Base-by-base conservation (phyloP, 2,113 vertebrate species). In the Galbula dea region DNA sequence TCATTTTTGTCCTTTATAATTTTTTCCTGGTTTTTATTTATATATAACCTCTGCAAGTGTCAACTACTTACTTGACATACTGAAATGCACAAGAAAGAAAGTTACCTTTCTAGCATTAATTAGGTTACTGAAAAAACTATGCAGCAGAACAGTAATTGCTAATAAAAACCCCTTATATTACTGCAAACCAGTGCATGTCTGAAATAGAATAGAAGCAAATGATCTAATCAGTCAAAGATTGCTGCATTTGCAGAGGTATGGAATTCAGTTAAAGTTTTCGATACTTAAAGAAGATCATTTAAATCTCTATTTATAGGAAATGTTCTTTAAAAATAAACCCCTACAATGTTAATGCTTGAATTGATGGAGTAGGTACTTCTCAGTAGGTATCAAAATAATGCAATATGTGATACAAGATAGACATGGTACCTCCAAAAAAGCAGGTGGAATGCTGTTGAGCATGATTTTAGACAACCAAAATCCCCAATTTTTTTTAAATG, bases 241-340 rank as follows among this genome's bases (percentile, higher is more conserved):
- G 91, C 94, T 93, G 76, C 83, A 95, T 96, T 97, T 97, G 71
- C 92, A 76, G 39, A 91, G 55, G 41, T 93, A 97, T 55, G 97
- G 94, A 96, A 90, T 96, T 97, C 82, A 97, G 95, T 97, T 94
- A 96, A 97, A 94, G 66, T 96, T 94, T 96, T 79, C 57, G 92
- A 83, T 85, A 57, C 66, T 83, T 97, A 93, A 97, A 94, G 39
- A 66, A 85, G 39, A 93, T 87, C 22, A 86, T 96, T 96, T 95
- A 88, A 95, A 82, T 93, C 62, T 95, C 89, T 96, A 93, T 87
- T 95, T 96, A 63, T 94, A 69, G 69, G 81, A 95, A 73, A 94
- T 63, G 19, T 59, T 94, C n/a, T 69, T 91, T 67, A 10, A 37
- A 48, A 67, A 32, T 29, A 30, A 54, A 54, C 15, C 11, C 2